phyloP scores from a whole-genome alignment of 2,113 vertebrate genomes.

The Tupaia tana region DNA sequence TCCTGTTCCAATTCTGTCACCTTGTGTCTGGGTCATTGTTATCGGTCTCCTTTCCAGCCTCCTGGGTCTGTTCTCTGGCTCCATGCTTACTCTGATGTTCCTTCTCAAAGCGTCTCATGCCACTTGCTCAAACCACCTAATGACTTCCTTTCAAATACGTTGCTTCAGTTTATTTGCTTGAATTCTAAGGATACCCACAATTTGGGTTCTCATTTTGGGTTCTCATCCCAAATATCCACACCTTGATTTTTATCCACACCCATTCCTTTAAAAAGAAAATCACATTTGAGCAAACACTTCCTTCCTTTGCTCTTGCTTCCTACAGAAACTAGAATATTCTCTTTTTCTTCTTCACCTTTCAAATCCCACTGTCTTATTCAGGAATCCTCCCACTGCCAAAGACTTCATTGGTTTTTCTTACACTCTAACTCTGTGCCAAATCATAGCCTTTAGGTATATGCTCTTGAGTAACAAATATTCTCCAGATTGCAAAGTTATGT shows the following conservation, averaged over 20 bases:
- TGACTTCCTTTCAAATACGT: background rate
- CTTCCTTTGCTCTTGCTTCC: conserved; percentile 32
- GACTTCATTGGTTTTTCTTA: background rate
- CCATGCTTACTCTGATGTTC: background rate
- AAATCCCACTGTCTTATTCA: background rate
- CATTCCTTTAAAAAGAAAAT: background rate
- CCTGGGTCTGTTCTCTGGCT: background rate
- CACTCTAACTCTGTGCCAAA: background rate
- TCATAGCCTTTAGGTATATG: background rate
- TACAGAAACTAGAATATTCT: background rate
- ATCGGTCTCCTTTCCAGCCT: background rate
- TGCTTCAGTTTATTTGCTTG: conserved; percentile 6
- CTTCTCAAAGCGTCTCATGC: background rate
- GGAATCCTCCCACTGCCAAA: background rate
- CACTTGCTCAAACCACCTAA: background rate
- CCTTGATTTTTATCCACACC: background rate
- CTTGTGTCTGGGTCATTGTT: background rate
- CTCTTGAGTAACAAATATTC: background rate
- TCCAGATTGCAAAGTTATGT: background rate
- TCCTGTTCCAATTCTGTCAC: background rate
- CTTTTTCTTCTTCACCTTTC: background rate
- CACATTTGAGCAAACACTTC: background rate
- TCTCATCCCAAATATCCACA: background rate
- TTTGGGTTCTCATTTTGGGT: too few relatives aligned
- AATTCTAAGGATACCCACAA: background rate